These are phyloP conservation scores for Troilus luridus DNA, from an alignment of 2,888 invertebrate genomes.

Conservation along the genomic window DNA sequence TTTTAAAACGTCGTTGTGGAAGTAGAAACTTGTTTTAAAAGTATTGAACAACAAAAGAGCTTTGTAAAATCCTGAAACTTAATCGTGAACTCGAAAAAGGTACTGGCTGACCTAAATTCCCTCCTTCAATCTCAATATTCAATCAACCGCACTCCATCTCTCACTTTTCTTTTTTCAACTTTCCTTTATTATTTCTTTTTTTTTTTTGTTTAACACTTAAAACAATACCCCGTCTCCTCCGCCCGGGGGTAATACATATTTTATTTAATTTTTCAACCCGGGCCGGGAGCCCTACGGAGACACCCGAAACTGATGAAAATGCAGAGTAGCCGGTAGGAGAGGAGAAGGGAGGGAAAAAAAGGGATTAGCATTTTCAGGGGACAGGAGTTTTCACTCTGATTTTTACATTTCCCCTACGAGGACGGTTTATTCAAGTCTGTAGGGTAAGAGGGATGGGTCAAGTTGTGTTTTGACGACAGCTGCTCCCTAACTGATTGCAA, in stretches of 20 bases:
- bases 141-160: conserved; percentile 52
- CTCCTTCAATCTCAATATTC: conserved; percentile 55
- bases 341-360: conserved; percentile 57
- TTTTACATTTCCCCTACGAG: conserved; percentile 62
- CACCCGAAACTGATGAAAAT: conserved; percentile 61
- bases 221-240: conserved; percentile 52
- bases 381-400: conserved; percentile 64
- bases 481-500: conserved; percentile 62
- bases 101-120: conserved; percentile 45
- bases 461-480: conserved; percentile 63
- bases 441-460: conserved; percentile 58
- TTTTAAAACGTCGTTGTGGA: not conserved
- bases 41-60: conserved; percentile 25
- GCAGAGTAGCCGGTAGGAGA: conserved; percentile 55
- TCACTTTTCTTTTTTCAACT: conserved; percentile 51
- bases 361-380: conserved; percentile 62
- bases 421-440: conserved; percentile 60
- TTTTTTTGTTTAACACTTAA: conserved; percentile 41
- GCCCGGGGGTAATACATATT: conserved; percentile 59
- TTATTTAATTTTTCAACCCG: conserved; percentile 60
- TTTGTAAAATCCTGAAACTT: conserved; percentile 38
- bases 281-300: conserved; percentile 38
- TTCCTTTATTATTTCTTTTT: not conserved
- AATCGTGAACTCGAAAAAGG: conserved; percentile 50
- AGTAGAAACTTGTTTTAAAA: not conserved